These are phyloP conservation scores for Tachycineta bicolor DNA, from an alignment of 2,113 vertebrate genomes.

Conservation along the genomic window DNA sequence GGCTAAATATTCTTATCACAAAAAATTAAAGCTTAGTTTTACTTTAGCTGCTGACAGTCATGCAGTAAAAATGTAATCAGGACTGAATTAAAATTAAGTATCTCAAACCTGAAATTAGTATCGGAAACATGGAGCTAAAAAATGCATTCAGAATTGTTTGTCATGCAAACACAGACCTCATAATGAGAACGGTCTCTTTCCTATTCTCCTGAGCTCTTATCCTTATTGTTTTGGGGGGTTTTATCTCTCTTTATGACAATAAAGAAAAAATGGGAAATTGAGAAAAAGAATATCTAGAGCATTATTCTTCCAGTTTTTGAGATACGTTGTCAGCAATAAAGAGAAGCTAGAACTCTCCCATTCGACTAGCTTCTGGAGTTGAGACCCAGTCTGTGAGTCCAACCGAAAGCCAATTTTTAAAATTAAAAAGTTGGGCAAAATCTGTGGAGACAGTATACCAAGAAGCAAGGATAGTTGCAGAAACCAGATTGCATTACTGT, in stretches of 20 bases:
- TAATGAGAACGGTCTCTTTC: neutral
- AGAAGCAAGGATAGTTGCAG: neutral
- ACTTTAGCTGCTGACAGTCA: neutral
- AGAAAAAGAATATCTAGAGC: neutral
- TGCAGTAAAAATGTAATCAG: neutral
- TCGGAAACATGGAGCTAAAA: neutral
- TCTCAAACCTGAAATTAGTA: neutral
- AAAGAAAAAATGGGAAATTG: neutral
- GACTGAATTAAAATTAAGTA: neutral
- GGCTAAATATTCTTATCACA: neutral
- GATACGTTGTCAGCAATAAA: neutral
- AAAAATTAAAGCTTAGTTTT: neutral
- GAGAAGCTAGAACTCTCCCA: neutral
- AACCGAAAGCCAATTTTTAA: neutral
- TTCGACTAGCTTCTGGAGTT: neutral
- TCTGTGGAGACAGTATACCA: neutral
- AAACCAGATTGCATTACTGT: neutral
- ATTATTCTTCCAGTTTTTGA: neutral
- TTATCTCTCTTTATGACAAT: neutral
- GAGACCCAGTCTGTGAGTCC: neutral
- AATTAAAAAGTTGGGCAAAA: neutral
- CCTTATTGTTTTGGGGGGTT: neutral
- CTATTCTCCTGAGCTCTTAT: neutral
- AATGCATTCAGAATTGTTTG: neutral
- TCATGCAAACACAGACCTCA: rapidly evolving